Base-by-base conservation (phyloP, 1,140 invertebrate genomes). In the Hypsibius dujardini region DNA sequence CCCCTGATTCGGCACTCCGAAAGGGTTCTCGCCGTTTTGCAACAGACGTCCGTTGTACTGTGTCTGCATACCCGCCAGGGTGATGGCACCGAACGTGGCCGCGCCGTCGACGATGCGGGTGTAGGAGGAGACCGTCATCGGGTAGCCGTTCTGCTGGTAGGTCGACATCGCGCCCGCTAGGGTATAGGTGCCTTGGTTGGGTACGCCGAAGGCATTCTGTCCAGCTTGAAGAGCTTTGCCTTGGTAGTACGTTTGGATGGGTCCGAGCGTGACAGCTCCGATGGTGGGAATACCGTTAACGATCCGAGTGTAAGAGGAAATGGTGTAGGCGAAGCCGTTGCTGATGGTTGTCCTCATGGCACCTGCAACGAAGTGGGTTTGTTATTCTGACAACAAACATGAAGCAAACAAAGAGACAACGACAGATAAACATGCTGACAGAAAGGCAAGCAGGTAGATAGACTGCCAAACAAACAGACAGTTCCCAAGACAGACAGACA, bases 211-310 rank as follows among this genome's bases (percentile, higher is more conserved):
- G 50, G 50, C 50, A n/a, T 56, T 56, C 50, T 56, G 50, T 7
- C 50, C 50, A 7, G 7, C 7, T 7, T 7, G 50, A n/a, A 56
- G 7, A 7, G n/a, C 7, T 7, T n/a, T 7, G 50, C 50, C 50
- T 7, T 7, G 7, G 50, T 56, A 56, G 50, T 56, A 56, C 7
- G 50, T 56, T n/a, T 56, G 50, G 7, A 56, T n/a, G 7, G 50
- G 50, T n/a, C 7, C 50, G 7, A 56, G 50, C 7, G 50, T 56
- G 50, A 56, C n/a, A 7, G n/a, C 50, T 7, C 50, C 50, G 50
- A 56, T n/a, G 50, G 50, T 56, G 50, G 50, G 50, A 56, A 56
- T 56, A 56, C 7, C 50, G 50, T 56, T n/a, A n/a, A 56, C n/a
- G 50, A 56, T 56, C 7, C 50, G 50, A n/a, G 50, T 56, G 50